Conservation (phyloP, 2,797 vertebrate genomes). For the Zalophus californianus region DNA sequence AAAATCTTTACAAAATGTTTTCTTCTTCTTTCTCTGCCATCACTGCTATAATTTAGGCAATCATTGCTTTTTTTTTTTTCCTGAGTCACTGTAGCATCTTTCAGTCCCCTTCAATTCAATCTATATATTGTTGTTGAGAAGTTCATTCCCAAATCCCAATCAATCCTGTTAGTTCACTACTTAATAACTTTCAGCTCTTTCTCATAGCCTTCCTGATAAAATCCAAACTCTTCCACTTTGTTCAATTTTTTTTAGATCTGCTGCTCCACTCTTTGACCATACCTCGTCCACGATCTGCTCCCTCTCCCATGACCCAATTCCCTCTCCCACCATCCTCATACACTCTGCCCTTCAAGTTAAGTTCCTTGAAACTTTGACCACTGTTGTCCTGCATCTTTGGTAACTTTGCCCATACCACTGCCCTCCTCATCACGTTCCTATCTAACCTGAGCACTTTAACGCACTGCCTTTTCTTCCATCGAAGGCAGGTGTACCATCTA, state of each 20-base stretch:
- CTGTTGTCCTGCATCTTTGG: rapidly evolving
- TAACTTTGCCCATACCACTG: rapidly evolving
- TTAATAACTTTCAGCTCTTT: not conserved
- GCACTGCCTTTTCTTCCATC: not conserved
- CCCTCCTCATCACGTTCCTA: rapidly evolving
- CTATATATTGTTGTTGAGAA: not conserved
- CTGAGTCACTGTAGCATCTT: not conserved
- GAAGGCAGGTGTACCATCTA: not conserved
- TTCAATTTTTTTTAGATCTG: not conserved
- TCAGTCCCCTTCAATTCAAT: not conserved
- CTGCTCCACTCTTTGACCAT: too few relatives aligned
- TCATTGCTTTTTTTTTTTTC: too few relatives aligned
- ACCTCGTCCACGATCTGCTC: not conserved
- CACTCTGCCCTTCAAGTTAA: not conserved
- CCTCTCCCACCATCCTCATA: too few relatives aligned
- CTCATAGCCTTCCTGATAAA: not conserved
- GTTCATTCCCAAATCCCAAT: not conserved
- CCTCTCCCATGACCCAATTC: not conserved
- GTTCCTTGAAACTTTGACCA: not conserved
- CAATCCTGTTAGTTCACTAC: not conserved
- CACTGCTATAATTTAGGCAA: not conserved
- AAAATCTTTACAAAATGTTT: not conserved
- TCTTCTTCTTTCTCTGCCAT: not conserved
- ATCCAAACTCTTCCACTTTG: not conserved
- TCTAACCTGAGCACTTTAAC: not conserved